Conservation (phyloP, 2,113 vertebrate species). For the Lophura nycthemera region DNA sequence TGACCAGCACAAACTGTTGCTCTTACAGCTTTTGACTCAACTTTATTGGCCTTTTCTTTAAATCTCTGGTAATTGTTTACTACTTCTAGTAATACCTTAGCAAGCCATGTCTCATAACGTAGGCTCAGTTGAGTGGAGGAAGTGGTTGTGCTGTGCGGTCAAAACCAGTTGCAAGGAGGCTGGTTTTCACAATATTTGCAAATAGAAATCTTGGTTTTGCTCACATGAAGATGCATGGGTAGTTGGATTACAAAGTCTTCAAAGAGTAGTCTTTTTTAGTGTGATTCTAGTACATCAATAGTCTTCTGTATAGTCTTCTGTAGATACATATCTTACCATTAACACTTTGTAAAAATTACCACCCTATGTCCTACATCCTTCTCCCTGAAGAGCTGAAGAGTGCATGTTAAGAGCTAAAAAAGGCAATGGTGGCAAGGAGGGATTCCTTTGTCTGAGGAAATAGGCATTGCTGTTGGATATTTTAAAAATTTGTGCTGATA, state of each 20-base stretch:
- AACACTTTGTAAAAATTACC: neutral
- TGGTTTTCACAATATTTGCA: neutral
- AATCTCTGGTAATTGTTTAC: neutral
- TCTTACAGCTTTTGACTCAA: neutral
- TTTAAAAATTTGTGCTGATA: neutral
- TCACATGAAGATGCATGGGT: neutral
- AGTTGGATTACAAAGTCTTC: neutral
- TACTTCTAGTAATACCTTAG: neutral
- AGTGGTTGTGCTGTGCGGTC: neutral
- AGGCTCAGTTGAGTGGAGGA: neutral
- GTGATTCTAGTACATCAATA: neutral
- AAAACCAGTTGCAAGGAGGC: neutral
- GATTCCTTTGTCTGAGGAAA: neutral
- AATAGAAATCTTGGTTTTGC: neutral
- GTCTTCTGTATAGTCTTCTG: neutral
- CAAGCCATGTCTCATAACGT: neutral
- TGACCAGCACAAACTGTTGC: neutral
- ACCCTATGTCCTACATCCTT: neutral
- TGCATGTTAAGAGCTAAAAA: neutral
- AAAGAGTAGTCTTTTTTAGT: neutral
- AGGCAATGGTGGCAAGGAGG: neutral
- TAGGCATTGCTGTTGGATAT: neutral
- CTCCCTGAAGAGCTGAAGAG: slow-evolving; percentile 24
- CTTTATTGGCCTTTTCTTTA: neutral
- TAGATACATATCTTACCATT: neutral